phyloP scores from a whole-genome alignment of 2,888 invertebrate genomes.

The Gisinianus flammeolus region DNA sequence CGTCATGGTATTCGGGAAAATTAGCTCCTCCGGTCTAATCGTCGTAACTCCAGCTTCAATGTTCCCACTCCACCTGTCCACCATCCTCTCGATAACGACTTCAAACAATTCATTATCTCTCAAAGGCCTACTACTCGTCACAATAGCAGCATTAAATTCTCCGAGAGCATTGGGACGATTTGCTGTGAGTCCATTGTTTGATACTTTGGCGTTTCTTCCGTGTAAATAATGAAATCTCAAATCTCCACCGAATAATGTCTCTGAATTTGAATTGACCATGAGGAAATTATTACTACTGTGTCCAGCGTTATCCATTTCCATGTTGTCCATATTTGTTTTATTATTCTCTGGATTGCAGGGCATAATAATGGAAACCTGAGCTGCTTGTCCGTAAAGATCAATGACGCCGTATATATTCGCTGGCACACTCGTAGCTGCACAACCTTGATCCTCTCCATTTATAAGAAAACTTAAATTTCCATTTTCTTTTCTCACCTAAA shows the following conservation, averaged over 20 bases:
- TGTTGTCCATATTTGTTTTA: conserved; percentile 10
- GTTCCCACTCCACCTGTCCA: conserved; percentile 86
- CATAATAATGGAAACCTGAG: conserved; percentile 80
- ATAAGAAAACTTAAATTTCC: conserved; percentile 90
- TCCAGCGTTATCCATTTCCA: conserved; percentile 25
- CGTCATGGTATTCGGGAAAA: conserved; percentile 84
- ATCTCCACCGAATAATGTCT: conserved; percentile 65
- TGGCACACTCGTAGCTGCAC: conserved; percentile 87
- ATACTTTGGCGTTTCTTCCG: conserved; percentile 84
- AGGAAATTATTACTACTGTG: conserved; percentile 28
- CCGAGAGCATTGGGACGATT: conserved; percentile 84
- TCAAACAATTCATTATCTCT: conserved; percentile 92
- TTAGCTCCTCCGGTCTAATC: conserved; percentile 87
- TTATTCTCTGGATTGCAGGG: conserved; percentile 30
- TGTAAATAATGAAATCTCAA: conserved; percentile 88
- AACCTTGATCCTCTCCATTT: conserved; percentile 85
- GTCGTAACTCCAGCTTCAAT: conserved; percentile 75
- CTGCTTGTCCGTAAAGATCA: conserved; percentile 94
- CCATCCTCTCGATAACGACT: conserved; percentile 85
- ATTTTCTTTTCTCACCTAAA: conserved; percentile 71
- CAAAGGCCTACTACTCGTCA: conserved; percentile 86
- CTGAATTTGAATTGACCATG: conserved; percentile 9
- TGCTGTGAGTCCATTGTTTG: conserved; percentile 83
- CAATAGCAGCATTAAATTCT: conserved; percentile 93
- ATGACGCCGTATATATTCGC: conserved; percentile 89